Percentiles rank a stretch among this genome's conserved stretches.
Evolutionary conservation across 2,888 invertebrate species (phyloP).

Genomic region (Agelastica alni): DNA sequence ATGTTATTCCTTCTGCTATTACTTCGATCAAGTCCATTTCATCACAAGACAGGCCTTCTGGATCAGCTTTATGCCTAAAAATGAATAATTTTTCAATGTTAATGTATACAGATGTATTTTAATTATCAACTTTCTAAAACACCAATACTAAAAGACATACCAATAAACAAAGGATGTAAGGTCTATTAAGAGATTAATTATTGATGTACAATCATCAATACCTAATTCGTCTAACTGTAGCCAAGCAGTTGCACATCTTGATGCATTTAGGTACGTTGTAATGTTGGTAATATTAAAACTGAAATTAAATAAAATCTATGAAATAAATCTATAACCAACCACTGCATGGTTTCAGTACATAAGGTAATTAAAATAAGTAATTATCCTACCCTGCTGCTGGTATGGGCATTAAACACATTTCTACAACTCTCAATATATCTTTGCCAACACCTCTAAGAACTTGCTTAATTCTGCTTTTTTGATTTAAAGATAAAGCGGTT

Average conservation of each 20-base stretch:
- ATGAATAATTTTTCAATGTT: no score
- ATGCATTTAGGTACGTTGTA: constrained; percentile 61
- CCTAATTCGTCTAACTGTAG: constrained; percentile 62
- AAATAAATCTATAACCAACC: neutral
- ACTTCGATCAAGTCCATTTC: constrained; percentile 65
- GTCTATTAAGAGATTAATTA: constrained; percentile 52
- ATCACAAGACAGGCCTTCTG: constrained; percentile 60
- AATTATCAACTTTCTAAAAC: no score
- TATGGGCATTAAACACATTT: constrained; percentile 54
- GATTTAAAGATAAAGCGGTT: constrained; percentile 53
- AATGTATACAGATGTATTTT: no score
- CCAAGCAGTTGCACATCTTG: constrained; percentile 66
- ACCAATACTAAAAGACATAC: constrained; percentile 41
- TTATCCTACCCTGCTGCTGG: constrained; percentile 47
- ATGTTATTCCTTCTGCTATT: constrained; percentile 66
- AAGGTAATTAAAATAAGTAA: constrained; percentile 17
- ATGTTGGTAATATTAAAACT: constrained; percentile 56
- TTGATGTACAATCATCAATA: constrained; percentile 51
- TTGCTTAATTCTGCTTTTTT: constrained; percentile 52
- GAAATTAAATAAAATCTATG: constrained; percentile 22
- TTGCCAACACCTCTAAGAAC: constrained; percentile 57
- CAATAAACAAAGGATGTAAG: constrained; percentile 56
- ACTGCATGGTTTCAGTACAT: no score
- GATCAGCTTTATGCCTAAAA: constrained; percentile 54
- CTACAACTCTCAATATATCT: constrained; percentile 55